phyloP scores from a whole-genome alignment of 1,140 invertebrate genomes.

The Trichomalopsis sarcophagae region DNA sequence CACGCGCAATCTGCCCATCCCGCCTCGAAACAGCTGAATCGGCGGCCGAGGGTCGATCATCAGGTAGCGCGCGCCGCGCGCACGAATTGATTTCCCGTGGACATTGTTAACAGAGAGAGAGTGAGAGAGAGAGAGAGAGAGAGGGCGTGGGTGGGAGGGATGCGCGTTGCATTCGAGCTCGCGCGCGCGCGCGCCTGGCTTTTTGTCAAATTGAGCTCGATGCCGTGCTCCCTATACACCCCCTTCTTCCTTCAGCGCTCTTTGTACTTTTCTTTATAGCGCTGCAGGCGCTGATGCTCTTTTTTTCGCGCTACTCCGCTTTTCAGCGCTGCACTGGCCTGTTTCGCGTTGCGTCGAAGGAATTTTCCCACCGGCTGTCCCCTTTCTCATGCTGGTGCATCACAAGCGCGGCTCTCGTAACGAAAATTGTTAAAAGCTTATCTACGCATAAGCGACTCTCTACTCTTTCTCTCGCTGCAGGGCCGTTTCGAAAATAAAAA shows the following conservation, averaged over 20 bases:
- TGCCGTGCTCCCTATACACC: neutral
- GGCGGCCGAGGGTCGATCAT: constrained; percentile 29
- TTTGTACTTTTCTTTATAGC: neutral
- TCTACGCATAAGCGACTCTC: too few species aligned
- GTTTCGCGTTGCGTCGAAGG: neutral
- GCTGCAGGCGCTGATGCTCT: neutral
- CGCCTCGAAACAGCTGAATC: neutral
- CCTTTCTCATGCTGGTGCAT: too few species aligned
- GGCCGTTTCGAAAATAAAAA: too few species aligned
- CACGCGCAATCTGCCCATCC: neutral
- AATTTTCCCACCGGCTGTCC: neutral
- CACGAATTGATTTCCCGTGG: constrained; percentile 44
- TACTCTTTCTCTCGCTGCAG: too few species aligned
- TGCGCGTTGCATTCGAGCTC: neutral
- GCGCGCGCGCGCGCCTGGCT: neutral
- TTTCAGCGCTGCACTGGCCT: neutral
- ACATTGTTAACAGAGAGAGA: constrained; percentile 28
- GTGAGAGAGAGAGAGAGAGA: neutral
- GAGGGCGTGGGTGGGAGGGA: neutral
- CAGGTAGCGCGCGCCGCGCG: constrained; percentile 4
- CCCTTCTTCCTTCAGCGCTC: neutral
- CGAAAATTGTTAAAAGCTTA: too few species aligned
- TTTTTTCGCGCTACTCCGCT: neutral
- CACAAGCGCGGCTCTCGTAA: too few species aligned
- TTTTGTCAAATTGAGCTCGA: constrained; percentile 30